These are phyloP conservation scores for Chloropsis hardwickii DNA, from an alignment of 2,113 vertebrate species.

Conservation along the genomic window DNA sequence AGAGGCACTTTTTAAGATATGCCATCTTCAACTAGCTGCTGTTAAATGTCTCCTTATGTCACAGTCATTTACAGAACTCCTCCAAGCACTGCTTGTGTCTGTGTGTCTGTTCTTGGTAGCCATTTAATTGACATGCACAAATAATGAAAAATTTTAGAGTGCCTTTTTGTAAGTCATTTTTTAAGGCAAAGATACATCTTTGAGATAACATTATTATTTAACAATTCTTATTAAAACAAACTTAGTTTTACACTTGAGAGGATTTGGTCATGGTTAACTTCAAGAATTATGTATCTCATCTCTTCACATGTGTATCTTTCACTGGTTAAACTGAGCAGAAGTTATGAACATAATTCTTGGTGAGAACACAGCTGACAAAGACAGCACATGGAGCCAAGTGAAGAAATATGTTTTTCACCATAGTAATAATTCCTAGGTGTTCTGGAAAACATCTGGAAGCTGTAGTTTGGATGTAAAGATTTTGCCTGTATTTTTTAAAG, in stretches of 20 bases:
- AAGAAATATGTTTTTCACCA: constrained; percentile 30
- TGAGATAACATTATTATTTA: neutral
- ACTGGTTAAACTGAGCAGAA: neutral
- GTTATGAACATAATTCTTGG: neutral
- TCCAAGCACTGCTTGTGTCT: fast-evolving
- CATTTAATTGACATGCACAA: neutral
- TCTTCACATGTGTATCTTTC: neutral
- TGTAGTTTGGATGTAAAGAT: neutral
- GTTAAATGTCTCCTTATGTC: neutral
- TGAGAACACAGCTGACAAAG: neutral
- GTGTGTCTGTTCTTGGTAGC: neutral
- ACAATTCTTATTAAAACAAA: neutral
- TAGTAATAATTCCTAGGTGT: neutral
- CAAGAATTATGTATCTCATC: neutral
- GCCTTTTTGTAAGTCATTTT: neutral
- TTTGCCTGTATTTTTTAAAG: neutral
- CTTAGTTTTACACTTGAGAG: neutral
- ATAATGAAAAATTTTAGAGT: neutral
- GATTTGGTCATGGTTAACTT: neutral
- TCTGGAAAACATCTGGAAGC: constrained; percentile 34
- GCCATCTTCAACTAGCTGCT: neutral
- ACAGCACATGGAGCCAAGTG: neutral
- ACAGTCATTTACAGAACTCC: neutral
- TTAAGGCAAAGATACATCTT: neutral
- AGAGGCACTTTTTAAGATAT: neutral